A percentile compares a stretch with the other conserved stretches of the same genome.
Conservation (phyloP, 2,888 invertebrate species). For the Mellilla xanthometata region DNA sequence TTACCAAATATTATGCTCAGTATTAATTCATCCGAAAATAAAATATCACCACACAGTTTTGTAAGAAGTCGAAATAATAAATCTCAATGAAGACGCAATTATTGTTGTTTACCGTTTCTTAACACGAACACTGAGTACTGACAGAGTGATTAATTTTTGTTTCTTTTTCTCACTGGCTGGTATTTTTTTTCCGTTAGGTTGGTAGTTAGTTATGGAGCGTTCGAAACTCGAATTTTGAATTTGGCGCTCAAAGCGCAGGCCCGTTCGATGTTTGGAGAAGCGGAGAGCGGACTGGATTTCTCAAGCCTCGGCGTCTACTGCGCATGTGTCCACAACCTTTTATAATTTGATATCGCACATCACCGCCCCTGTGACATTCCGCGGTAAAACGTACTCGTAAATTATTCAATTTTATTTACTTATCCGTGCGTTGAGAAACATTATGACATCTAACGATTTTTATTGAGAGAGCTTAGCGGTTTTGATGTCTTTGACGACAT, state of each 20-base stretch:
- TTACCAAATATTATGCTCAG: conserved; percentile 38
- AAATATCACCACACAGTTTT: conserved; percentile 45
- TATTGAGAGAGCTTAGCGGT: conserved; percentile 29
- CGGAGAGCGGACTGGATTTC: conserved; percentile 68
- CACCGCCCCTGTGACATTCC: conserved; percentile 74
- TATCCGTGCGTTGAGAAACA: conserved; percentile 55
- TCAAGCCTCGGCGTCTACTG: conserved; percentile 40
- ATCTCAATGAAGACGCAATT: conserved; percentile 38
- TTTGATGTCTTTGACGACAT: neutral
- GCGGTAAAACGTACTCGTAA: conserved; percentile 73
- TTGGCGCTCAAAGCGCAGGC: conserved; percentile 50
- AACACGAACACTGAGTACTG: conserved; percentile 38
- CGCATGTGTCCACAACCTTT: conserved; percentile 72
- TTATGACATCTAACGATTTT: conserved; percentile 49
- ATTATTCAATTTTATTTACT: conserved; percentile 77
- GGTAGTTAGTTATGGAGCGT: conserved; percentile 46
- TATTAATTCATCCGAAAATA: conserved; percentile 44
- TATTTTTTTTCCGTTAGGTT: conserved; percentile 33
- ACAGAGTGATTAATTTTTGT: conserved; percentile 21
- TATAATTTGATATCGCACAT: conserved; percentile 79
- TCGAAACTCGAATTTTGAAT: conserved; percentile 44
- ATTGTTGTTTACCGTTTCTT: conserved; percentile 37
- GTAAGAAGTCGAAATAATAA: conserved; percentile 38
- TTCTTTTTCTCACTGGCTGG: conserved; percentile 29
- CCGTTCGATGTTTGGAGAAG: conserved; percentile 57